phyloP scores from a whole-genome alignment of 2,888 invertebrate species.

The Iphiclides podalirius region DNA sequence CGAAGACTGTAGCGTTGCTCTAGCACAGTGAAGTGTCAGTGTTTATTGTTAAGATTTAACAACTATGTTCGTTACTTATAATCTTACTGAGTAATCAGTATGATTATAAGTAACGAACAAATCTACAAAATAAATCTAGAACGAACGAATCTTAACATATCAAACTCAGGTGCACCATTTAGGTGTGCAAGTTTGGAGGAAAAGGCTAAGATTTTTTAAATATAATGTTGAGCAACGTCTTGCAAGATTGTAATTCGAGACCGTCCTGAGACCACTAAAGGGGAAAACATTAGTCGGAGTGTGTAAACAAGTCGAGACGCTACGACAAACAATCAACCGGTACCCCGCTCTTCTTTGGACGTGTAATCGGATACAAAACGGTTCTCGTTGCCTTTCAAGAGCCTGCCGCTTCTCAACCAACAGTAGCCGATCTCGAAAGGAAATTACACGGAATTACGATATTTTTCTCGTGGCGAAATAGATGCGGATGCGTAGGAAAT shows the following conservation, averaged over 20 bases:
- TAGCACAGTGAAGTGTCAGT: too few species aligned
- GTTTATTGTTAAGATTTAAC: too few species aligned
- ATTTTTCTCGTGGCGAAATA: slow-evolving; percentile 42
- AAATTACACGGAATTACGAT: slow-evolving; percentile 54
- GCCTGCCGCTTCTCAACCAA: slow-evolving; percentile 39
- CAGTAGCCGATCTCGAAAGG: slow-evolving; percentile 46
- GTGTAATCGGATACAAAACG: slow-evolving; percentile 69
- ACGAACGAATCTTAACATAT: too few species aligned
- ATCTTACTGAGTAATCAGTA: too few species aligned
- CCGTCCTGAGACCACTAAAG: slow-evolving; percentile 45
- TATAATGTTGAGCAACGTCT: slow-evolving; percentile 31
- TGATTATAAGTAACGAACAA: too few species aligned
- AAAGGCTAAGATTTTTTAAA: too few species aligned
- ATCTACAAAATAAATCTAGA: too few species aligned
- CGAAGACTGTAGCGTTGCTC: too few species aligned
- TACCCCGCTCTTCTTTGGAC: slow-evolving; percentile 43
- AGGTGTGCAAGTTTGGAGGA: too few species aligned
- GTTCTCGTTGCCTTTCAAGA: slow-evolving; percentile 48
- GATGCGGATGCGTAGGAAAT: slow-evolving; percentile 33
- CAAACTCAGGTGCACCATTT: too few species aligned
- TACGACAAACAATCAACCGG: slow-evolving; percentile 61
- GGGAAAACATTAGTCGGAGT: slow-evolving; percentile 51
- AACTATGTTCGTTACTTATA: too few species aligned
- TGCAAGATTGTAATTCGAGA: slow-evolving; percentile 52
- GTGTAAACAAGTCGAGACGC: slow-evolving; percentile 56